These are phyloP conservation scores for Balaeniceps rex DNA, from an alignment of 2,113 vertebrate genomes.

Conservation along the genomic window DNA sequence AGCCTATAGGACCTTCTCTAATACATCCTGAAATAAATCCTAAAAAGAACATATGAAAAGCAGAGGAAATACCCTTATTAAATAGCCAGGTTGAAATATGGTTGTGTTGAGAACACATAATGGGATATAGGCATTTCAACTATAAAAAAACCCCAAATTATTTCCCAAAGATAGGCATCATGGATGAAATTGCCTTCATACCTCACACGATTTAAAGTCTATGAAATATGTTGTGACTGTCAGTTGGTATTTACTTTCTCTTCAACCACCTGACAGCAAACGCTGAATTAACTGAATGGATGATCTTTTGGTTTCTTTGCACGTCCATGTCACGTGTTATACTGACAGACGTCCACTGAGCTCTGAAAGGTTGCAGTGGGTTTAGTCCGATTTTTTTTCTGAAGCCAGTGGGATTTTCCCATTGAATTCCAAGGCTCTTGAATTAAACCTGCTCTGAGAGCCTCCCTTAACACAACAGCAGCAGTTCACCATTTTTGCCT, in stretches of 20 bases:
- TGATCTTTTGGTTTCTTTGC: neutral
- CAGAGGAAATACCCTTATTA: neutral
- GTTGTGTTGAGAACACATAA: neutral
- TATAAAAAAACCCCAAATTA: neutral
- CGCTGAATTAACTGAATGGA: neutral
- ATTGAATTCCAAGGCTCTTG: neutral
- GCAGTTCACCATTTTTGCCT: rapidly evolving
- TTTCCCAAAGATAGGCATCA: neutral
- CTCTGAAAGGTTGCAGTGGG: neutral
- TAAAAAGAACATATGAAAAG: neutral
- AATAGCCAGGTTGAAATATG: neutral
- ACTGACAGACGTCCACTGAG: neutral
- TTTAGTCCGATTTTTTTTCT: neutral
- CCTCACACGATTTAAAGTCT: neutral
- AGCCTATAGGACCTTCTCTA: neutral
- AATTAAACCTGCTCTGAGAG: neutral
- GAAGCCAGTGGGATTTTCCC: neutral
- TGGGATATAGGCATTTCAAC: neutral
- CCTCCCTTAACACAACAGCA: neutral
- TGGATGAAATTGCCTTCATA: neutral
- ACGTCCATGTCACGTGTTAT: neutral
- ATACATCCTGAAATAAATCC: neutral
- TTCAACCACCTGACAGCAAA: neutral
- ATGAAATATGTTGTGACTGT: neutral
- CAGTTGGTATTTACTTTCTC: neutral